A percentile compares a stretch with the other conserved stretches of the same genome.
phyloP scores from a whole-genome alignment of 2,113 vertebrate genomes.

The Nycticorax nycticorax region DNA sequence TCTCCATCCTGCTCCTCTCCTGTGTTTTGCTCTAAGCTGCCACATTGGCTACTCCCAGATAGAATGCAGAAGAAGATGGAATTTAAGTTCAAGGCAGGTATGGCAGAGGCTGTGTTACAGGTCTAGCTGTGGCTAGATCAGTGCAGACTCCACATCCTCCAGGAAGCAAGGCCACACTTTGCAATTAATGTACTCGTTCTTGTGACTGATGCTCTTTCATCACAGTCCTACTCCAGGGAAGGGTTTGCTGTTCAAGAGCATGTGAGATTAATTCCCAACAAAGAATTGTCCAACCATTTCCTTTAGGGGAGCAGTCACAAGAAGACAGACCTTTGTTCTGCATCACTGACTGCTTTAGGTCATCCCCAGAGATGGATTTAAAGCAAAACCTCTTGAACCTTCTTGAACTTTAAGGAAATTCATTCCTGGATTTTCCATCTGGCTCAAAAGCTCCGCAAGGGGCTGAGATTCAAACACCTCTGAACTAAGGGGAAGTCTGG shows the following conservation, averaged over 20 bases:
- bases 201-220: neutral
- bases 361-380: constrained; percentile 37
- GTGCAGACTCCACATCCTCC: neutral
- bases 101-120: neutral
- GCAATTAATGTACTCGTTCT: neutral
- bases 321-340: constrained; percentile 23
- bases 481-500: constrained; percentile 36
- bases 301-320: constrained; percentile 3
- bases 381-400: constrained; percentile 57
- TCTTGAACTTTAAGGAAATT: constrained; percentile 60
- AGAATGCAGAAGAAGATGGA: neutral
- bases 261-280: constrained; percentile 34
- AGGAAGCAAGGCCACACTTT: neutral
- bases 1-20: neutral
- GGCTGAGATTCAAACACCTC: constrained; percentile 47
- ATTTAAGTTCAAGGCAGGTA: neutral
- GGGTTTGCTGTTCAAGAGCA: neutral
- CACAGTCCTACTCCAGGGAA: neutral
- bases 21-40: neutral
- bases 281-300: constrained; percentile 13
- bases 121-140: neutral
- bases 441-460: constrained; percentile 35
- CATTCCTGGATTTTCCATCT: constrained; percentile 50
- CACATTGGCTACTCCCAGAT: neutral
- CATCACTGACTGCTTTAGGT: constrained; percentile 40